These are phyloP conservation scores for Cybosia mesomella DNA, from an alignment of 2,888 invertebrate species.

Conservation along the genomic window DNA sequence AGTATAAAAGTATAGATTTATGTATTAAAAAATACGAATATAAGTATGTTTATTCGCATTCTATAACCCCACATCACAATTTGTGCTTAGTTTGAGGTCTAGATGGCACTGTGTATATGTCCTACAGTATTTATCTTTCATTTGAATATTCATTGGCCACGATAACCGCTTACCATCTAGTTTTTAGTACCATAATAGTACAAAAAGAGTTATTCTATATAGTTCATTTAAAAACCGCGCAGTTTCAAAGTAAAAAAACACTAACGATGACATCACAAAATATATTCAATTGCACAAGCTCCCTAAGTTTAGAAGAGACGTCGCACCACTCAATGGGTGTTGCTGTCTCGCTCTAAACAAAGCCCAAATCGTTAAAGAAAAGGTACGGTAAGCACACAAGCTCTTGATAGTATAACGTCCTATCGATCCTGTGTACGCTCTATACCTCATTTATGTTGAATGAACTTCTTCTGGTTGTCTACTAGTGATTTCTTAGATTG, in stretches of 20 bases:
- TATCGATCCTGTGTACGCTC: constrained; percentile 48
- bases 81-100: too few species aligned
- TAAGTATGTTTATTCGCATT: too few species aligned
- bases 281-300: constrained; percentile 24
- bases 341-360: constrained; percentile 58
- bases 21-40: too few species aligned
- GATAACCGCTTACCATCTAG: background rate
- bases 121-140: too few species aligned
- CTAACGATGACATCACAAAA: constrained; percentile 27
- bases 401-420: constrained; percentile 46
- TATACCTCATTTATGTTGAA: constrained; percentile 49
- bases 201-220: background rate
- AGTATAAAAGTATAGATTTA: too few species aligned
- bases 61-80: too few species aligned
- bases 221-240: background rate
- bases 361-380: constrained; percentile 48
- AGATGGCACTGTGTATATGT: too few species aligned
- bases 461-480: constrained; percentile 26
- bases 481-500: constrained; percentile 9
- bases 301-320: constrained; percentile 30
- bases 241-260: constrained; percentile 1
- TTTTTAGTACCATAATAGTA: background rate
- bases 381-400: constrained; percentile 37
- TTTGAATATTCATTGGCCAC: background rate
- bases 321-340: constrained; percentile 41